Percentiles rank a stretch among this genome's conserved stretches.
Conservation (phyloP, 2,888 invertebrate genomes). For the Scaptomyza parva region DNA sequence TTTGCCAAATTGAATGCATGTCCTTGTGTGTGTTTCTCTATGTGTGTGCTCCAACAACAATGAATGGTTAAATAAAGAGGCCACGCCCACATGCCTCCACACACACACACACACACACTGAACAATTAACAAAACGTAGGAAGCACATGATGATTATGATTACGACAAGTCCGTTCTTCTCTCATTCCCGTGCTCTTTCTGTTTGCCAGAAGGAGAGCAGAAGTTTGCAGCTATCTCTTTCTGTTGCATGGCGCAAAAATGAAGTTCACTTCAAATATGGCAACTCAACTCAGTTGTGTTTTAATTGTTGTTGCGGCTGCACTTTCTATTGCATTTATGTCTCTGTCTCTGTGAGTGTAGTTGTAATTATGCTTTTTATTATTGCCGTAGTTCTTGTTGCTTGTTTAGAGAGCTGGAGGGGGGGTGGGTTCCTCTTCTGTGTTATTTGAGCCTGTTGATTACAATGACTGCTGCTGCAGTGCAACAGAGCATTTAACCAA, state of each 20-base stretch:
- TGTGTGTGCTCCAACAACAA: constrained; percentile 50
- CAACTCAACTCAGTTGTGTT: constrained; percentile 73
- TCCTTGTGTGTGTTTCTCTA: constrained; percentile 53
- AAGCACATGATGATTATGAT: constrained; percentile 79
- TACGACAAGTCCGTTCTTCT: constrained; percentile 67
- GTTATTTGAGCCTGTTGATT: constrained; percentile 54
- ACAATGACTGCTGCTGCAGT: constrained; percentile 49
- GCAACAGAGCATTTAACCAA: constrained; percentile 32
- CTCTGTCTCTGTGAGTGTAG: constrained; percentile 29
- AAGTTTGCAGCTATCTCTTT: constrained; percentile 6
- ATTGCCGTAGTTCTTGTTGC: constrained; percentile 43
- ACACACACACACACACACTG: constrained; percentile 31
- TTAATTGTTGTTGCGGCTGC: constrained; percentile 73
- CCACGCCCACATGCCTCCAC: constrained; percentile 31
- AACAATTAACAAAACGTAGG: constrained; percentile 68
- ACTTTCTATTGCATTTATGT: constrained; percentile 29
- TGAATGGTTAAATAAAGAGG: constrained; percentile 74
- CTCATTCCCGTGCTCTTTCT: constrained; percentile 30
- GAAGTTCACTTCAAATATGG: constrained; percentile 75
- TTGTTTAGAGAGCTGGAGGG: constrained; percentile 15
- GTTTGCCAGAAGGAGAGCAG: constrained; percentile 17
- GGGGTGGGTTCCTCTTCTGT: constrained; percentile 3
- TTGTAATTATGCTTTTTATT: constrained; percentile 56
- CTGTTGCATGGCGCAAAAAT: constrained; percentile 39
- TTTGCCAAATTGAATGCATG: constrained; percentile 75